These are phyloP conservation scores for Drosophila murphyi DNA, from an alignment of 1,140 invertebrate species.

Conservation along the genomic window DNA sequence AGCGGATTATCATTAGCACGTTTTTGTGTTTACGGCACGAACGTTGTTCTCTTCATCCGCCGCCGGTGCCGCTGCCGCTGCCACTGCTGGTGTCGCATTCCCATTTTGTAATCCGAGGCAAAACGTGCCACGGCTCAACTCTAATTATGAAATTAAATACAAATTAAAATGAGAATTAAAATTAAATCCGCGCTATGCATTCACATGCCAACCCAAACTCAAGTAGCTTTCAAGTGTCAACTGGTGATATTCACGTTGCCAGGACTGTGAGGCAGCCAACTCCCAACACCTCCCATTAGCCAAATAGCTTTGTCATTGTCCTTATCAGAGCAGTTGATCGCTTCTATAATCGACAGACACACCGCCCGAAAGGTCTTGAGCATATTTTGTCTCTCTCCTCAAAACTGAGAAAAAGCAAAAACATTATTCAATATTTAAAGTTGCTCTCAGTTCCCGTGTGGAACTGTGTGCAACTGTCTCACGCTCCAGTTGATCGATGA, in stretches of 20 bases:
- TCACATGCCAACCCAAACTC: conserved; percentile 13
- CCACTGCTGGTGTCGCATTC: conserved; percentile 47
- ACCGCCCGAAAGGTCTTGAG: not conserved
- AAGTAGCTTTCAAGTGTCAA: conserved; percentile 27
- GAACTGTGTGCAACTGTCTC: conserved; percentile 41
- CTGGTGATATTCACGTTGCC: conserved; percentile 30
- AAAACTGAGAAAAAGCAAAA: conserved; percentile 27
- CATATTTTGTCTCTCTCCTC: not conserved
- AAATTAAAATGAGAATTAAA: conserved; percentile 65
- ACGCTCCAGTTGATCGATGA: conserved; percentile 72
- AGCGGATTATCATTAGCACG: conserved; percentile 72
- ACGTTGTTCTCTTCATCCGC: not conserved
- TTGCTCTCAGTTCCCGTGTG: conserved; percentile 36
- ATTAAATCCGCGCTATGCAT: conserved; percentile 1
- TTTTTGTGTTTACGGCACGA: conserved; percentile 17
- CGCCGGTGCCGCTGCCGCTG: not conserved
- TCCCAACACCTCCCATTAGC: not conserved
- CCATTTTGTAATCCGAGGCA: conserved; percentile 51
- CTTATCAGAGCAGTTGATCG: conserved; percentile 37
- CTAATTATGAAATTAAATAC: conserved; percentile 81
- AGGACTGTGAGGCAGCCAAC: conserved; percentile 6
- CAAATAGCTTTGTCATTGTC: conserved; percentile 44
- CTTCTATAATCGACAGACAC: not conserved
- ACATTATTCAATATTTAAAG: conserved; percentile 78
- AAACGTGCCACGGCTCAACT: conserved; percentile 64